phyloP scores from a whole-genome alignment of 30 jellyfish, hydroid and myxozoan genomes.

The Sanderia malayensis region DNA sequence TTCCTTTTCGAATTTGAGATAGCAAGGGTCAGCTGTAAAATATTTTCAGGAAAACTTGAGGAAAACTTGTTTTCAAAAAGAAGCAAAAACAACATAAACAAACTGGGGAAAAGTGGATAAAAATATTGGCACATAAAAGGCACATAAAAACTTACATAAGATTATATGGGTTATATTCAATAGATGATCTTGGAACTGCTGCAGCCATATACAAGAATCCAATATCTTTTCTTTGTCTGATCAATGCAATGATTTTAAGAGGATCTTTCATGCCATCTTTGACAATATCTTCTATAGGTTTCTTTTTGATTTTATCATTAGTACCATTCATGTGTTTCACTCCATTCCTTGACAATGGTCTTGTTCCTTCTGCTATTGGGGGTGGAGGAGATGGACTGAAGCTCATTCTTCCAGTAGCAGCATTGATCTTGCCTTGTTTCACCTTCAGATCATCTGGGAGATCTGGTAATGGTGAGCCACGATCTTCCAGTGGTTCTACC shows the following conservation, averaged over 20 bases:
- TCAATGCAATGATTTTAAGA: conserved; percentile 51
- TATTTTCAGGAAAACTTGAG: too few relatives aligned
- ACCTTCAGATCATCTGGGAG: conserved; percentile 84
- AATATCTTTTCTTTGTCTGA: conserved; percentile 70
- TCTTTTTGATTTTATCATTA: conserved; percentile 16
- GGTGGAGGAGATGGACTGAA: conserved; percentile 48
- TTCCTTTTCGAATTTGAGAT: too few relatives aligned
- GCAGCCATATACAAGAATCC: conserved; percentile 93
- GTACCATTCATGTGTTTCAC: conserved; percentile 16
- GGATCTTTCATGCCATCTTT: conserved; percentile 66
- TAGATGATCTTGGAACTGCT: conserved; percentile 83
- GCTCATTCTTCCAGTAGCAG: conserved; percentile 47
- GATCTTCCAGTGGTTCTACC: conserved; percentile 70
- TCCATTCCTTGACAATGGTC: conserved; percentile 17
- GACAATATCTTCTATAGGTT: conserved; percentile 54
- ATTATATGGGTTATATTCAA: conserved; percentile 84
- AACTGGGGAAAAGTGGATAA: too few relatives aligned
- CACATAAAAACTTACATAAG: conserved; percentile 49
- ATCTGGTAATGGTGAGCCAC: conserved; percentile 89
- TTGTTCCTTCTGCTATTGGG: conserved; percentile 18
- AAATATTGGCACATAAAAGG: not conserved
- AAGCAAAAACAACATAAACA: too few relatives aligned
- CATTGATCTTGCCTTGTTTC: conserved; percentile 63
- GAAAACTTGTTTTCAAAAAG: too few relatives aligned
- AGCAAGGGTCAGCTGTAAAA: too few relatives aligned